Evolutionary conservation across 2,113 vertebrate genomes (phyloP).

Genomic region (Aptenodytes forsteri): DNA sequence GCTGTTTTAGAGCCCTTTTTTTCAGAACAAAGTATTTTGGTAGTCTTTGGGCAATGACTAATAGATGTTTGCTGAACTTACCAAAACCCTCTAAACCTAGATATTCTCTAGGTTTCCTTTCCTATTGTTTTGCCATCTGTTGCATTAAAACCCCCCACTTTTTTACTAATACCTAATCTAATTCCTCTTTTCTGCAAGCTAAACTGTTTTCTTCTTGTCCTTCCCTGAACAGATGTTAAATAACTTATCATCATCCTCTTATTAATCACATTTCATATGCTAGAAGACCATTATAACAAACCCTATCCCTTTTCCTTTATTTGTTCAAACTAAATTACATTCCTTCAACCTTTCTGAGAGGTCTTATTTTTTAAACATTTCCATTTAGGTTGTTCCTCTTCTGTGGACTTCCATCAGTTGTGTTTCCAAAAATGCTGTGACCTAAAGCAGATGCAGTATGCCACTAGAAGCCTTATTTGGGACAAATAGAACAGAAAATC

Average conservation of each 20-base stretch:
- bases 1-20: not conserved
- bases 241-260: not conserved
- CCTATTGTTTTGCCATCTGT: not conserved
- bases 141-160: fast-evolving
- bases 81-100: not conserved
- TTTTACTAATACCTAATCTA: not conserved
- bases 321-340: not conserved
- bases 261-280: not conserved
- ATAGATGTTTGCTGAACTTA: not conserved
- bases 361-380: not conserved
- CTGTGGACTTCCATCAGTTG: not conserved
- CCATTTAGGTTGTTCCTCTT: not conserved
- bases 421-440: not conserved
- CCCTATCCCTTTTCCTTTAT: fast-evolving
- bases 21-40: not conserved
- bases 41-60: not conserved
- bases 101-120: not conserved
- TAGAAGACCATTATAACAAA: not conserved
- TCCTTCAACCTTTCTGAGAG: not conserved
- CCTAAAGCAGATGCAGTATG: not conserved
- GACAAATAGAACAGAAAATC: not conserved
- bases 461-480: not conserved
- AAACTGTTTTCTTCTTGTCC: not conserved
- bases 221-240: not conserved
- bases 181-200: not conserved